phyloP scores from a whole-genome alignment of 2,888 invertebrate species.

The Campoletis raptor region DNA sequence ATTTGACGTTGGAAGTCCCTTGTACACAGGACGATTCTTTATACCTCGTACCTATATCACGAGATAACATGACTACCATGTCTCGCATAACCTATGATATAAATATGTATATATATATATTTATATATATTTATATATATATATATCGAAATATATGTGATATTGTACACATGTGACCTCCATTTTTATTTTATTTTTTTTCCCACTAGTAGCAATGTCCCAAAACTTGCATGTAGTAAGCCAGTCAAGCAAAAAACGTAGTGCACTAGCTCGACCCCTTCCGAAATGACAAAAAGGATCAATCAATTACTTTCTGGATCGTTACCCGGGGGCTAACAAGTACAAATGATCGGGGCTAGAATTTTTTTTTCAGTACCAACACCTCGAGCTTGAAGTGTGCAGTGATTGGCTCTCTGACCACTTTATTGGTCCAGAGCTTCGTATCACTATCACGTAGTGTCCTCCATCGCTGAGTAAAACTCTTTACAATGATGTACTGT shows the following conservation, averaged over 20 bases:
- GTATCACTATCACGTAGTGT: background rate
- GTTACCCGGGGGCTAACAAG: constrained; percentile 54
- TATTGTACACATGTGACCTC: constrained; percentile 16
- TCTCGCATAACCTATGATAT: constrained; percentile 44
- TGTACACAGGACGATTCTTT: constrained; percentile 31
- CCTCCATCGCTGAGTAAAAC: background rate
- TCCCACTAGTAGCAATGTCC: background rate
- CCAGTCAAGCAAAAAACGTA: constrained; percentile 23
- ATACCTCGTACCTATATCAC: constrained; percentile 29
- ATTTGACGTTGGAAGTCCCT: constrained; percentile 7
- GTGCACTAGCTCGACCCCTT: constrained; percentile 1
- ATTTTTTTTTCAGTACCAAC: background rate
- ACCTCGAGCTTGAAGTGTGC: background rate
- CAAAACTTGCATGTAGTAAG: constrained; percentile 8
- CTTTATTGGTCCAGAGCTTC: background rate
- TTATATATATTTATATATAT: background rate
- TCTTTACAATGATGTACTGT: background rate
- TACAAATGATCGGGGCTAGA: constrained; percentile 52
- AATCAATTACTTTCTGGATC: constrained; percentile 53
- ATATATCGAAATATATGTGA: constrained; percentile 10
- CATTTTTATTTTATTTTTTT: constrained; percentile 37
- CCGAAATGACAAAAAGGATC: constrained; percentile 51
- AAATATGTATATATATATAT: constrained; percentile 7
- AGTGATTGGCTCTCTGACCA: constrained; percentile 11
- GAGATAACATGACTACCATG: constrained; percentile 39